These are phyloP conservation scores for Alloplasta piceator DNA, from an alignment of 2,888 invertebrate genomes.

Conservation along the genomic window DNA sequence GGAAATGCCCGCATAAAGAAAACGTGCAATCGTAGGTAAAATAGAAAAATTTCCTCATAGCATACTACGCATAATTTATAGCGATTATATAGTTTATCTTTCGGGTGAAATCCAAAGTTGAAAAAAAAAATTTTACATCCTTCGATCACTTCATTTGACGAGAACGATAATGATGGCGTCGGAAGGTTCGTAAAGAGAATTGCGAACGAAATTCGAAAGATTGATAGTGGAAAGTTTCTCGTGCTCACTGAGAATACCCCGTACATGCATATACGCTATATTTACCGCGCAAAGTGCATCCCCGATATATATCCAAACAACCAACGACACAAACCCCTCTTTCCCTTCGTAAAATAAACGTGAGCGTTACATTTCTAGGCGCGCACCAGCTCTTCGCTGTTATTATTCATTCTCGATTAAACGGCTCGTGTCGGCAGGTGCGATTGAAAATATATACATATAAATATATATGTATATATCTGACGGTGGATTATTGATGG, in stretches of 20 bases:
- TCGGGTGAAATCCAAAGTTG: no score
- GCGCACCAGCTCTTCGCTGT: constrained; percentile 46
- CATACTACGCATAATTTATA: no score
- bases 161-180: no score
- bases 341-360: constrained; percentile 36
- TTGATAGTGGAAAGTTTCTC: no score
- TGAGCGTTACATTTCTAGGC: constrained; percentile 43
- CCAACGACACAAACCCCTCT: constrained; percentile 21
- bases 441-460: constrained; percentile 54
- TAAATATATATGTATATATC: constrained; percentile 8
- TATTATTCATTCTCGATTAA: constrained; percentile 63
- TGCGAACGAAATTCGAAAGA: no score
- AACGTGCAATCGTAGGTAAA: no score
- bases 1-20: no score
- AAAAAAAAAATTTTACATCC: no score
- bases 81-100: no score
- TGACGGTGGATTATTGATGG: constrained; percentile 54
- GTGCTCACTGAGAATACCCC: not conserved
- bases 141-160: no score
- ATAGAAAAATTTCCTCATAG: no score
- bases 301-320: not conserved
- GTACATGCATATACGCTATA: constrained; percentile 4
- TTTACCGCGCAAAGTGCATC: constrained; percentile 22
- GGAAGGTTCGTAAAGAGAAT: no score
- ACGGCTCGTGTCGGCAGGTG: constrained; percentile 56